These are phyloP conservation scores for Norana najaformis DNA, from an alignment of 2,888 invertebrate genomes.

Conservation along the genomic window DNA sequence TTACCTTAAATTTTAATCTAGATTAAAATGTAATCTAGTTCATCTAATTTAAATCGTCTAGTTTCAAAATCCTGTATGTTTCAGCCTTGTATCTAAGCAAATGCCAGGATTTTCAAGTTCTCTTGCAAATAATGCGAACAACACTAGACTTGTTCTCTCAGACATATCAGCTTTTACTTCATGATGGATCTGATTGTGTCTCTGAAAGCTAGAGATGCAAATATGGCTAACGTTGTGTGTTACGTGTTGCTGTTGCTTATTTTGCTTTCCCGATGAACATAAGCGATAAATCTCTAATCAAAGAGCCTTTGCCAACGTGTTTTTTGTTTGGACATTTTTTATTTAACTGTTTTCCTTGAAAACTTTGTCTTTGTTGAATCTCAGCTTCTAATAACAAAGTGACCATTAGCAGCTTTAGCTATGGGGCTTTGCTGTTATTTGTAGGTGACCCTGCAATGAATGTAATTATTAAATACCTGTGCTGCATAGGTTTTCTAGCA, in stretches of 20 bases:
- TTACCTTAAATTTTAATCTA: not conserved
- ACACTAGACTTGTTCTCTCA: not conserved
- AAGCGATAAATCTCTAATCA: not conserved
- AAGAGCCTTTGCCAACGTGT: not conserved
- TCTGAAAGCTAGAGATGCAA: not conserved
- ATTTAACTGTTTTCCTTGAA: not conserved
- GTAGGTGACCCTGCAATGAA: not conserved
- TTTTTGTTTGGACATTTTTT: not conserved
- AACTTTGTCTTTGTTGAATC: not conserved
- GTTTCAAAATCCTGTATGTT: not conserved
- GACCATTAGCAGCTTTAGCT: not conserved
- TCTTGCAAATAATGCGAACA: not conserved
- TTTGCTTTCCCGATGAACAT: not conserved
- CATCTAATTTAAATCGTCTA: too few species aligned
- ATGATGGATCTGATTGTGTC: not conserved
- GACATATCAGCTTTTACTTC: not conserved
- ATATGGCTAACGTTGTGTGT: too few species aligned
- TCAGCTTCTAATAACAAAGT: too few species aligned
- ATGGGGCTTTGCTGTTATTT: not conserved
- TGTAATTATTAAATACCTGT: not conserved
- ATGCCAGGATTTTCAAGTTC: not conserved
- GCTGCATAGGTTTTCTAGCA: not conserved
- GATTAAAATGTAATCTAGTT: not conserved
- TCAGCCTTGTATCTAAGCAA: not conserved
- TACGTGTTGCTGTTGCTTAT: not conserved